Evolutionary conservation across 2,113 vertebrate species (phyloP).

Genomic region (Pelmatolapia mariae): DNA sequence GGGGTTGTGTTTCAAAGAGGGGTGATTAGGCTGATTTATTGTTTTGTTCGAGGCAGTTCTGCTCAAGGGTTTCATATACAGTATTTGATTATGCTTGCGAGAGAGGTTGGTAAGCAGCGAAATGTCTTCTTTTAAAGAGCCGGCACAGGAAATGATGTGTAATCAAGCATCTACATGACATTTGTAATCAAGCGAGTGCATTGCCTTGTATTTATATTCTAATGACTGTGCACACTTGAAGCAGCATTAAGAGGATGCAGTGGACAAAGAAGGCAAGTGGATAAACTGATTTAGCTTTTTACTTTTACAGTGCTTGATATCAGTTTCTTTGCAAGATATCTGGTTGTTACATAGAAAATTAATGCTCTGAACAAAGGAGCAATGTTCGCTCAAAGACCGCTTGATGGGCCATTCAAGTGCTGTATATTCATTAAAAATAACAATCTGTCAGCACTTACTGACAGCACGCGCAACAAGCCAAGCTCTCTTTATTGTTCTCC

Average conservation of each 20-base stretch:
- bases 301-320: conserved; percentile 35
- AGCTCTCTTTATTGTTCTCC: conserved; percentile 69
- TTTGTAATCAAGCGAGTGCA: background rate
- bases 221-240: background rate
- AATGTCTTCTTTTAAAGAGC: background rate
- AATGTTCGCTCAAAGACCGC: conserved; percentile 69
- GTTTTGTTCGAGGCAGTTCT: conserved; percentile 2
- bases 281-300: conserved; percentile 33
- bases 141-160: background rate
- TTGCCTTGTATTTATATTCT: background rate
- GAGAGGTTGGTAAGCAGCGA: background rate
- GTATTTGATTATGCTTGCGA: conserved; percentile 16
- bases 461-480: conserved; percentile 69
- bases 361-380: conserved; percentile 68
- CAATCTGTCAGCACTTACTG: conserved; percentile 75
- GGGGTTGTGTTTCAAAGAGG: conserved; percentile 29
- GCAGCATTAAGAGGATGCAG: background rate
- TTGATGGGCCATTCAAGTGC: conserved; percentile 75
- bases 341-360: conserved; percentile 62
- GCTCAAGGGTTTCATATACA: background rate
- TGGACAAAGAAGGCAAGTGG: background rate
- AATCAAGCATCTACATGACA: background rate
- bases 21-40: conserved; percentile 24
- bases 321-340: conserved; percentile 44
- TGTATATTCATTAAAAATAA: conserved; percentile 79